These are phyloP conservation scores for Campylomormyrus numenius DNA, from an alignment of 2,113 vertebrate species.

Conservation along the genomic window DNA sequence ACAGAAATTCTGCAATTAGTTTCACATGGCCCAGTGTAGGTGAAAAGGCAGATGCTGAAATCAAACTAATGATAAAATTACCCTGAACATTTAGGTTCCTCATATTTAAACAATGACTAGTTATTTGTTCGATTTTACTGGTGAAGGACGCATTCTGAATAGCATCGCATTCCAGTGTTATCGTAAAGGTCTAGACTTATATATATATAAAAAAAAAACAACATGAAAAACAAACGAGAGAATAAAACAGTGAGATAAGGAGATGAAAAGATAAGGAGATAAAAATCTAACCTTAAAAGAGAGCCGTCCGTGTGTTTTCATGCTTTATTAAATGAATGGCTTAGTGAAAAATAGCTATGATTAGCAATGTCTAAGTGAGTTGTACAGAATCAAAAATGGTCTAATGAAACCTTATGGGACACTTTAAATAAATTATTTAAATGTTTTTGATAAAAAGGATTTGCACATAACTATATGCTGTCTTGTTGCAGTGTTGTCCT, in stretches of 20 bases:
- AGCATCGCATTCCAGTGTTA: neutral
- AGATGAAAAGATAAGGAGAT: neutral
- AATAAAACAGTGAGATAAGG: neutral
- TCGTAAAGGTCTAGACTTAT: neutral
- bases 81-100: neutral
- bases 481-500: neutral
- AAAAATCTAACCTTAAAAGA: neutral
- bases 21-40: neutral
- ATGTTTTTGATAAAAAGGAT: neutral
- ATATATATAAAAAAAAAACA: neutral
- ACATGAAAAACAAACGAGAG: neutral
- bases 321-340: neutral
- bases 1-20: neutral
- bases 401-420: neutral
- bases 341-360: neutral
- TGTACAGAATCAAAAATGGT: neutral
- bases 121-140: neutral
- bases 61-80: neutral
- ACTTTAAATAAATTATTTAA: neutral
- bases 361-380: neutral
- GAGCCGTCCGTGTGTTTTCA: neutral
- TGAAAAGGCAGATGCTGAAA: neutral
- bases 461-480: neutral
- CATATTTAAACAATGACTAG: neutral
- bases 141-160: neutral